Conservation (phyloP, 2,888 invertebrate species). For the Prosopocoilus inquinatus region DNA sequence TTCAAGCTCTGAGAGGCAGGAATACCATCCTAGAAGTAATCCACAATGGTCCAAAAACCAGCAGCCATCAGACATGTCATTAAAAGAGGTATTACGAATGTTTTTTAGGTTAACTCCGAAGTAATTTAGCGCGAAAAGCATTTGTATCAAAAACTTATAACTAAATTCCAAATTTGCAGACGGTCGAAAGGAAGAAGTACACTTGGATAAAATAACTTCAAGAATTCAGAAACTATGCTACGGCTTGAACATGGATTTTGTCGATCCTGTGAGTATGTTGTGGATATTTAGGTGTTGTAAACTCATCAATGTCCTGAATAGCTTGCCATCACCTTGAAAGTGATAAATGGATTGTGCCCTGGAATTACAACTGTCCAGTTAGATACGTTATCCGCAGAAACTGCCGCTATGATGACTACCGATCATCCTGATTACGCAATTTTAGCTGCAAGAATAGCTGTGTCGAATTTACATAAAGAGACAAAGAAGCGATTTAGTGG, state of each 20-base stretch:
- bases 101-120: too few species aligned
- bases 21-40: too few species aligned
- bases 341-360: constrained; percentile 91
- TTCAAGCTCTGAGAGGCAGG: too few species aligned
- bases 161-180: too few species aligned
- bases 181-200: constrained; percentile 87
- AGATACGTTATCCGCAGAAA: constrained; percentile 97
- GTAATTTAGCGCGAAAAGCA: not conserved
- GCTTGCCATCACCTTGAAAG: constrained; percentile 84
- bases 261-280: constrained; percentile 80
- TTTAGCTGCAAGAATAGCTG: constrained; percentile 86
- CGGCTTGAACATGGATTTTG: constrained; percentile 92
- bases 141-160: too few species aligned
- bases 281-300: not conserved
- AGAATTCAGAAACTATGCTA: constrained; percentile 94
- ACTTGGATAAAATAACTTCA: constrained; percentile 97
- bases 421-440: constrained; percentile 96
- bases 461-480: constrained; percentile 98
- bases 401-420: constrained; percentile 97
- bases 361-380: constrained; percentile 96
- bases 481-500: constrained; percentile 92
- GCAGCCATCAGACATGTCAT: too few species aligned
- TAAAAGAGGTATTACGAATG: too few species aligned
- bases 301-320: constrained; percentile 38
- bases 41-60: too few species aligned